Base-by-base conservation (phyloP, 2,797 vertebrate species). In the Coregonus suidteri region DNA sequence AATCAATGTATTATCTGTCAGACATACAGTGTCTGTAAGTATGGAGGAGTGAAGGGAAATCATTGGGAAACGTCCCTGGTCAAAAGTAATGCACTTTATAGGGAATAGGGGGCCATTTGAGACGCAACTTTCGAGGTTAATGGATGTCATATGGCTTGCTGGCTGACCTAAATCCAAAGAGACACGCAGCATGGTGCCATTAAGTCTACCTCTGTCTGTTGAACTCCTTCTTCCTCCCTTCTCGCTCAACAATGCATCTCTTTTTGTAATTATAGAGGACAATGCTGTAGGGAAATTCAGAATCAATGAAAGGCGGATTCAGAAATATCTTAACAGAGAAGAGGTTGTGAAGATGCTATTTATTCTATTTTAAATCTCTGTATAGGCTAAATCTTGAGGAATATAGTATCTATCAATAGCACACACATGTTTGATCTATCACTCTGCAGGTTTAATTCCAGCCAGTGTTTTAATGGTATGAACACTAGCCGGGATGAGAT, bases 391-490 rank as follows among this genome's bases (percentile, higher is more conserved):
- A 47, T 47, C 41, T 9, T n/a, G 56, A 59, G 56, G n/a, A 59
- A 25, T 31, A 65, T 11, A 65, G 3, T 9, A 11, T 13, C 20
- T 47, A 13, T 4, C 34, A 13, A 47, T 16, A n/a, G 4, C 18
- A 47, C 16, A 25, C 62, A 65, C 3, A 16, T 6, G 34, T 68
- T 15, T 30, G 3, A 30, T 2, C 62, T 6, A 18, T 4, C 16
- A 1, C 54, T 56, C 54, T 18, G 54, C 9, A 13, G 1, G n/a
- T 25, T 41, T 37, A 3, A 41, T 6, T 41, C 35, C 51, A 34
- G 47, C 6, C 79, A 75, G 72, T 75, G 53, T 79, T 86, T 81
- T 62, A 16, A 68, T 74, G 20, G 34, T 35, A 25, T 74, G 1
- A 75, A 78, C 76, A 31, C 51, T 68, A 3, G 2, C 16, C 16